These are phyloP conservation scores for Artibeus lituratus DNA, from an alignment of 2,797 vertebrate genomes.

Conservation along the genomic window DNA sequence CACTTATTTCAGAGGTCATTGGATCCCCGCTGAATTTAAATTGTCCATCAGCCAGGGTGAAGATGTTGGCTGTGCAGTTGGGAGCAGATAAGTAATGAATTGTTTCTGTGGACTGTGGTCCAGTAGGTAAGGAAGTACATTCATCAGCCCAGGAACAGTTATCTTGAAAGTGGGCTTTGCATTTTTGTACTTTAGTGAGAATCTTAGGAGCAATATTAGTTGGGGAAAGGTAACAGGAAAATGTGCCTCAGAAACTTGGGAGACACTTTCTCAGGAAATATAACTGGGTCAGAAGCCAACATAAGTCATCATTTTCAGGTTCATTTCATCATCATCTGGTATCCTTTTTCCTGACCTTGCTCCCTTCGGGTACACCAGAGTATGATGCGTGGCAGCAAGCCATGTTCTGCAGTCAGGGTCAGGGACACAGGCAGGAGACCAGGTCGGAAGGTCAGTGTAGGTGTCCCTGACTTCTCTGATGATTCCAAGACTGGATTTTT, in stretches of 20 bases:
- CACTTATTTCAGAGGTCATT: background rate
- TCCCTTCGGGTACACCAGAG: background rate
- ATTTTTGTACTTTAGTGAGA: slow-evolving; percentile 15
- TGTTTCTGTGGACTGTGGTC: background rate
- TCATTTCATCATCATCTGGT: background rate
- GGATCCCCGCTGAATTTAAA: background rate
- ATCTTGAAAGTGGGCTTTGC: background rate
- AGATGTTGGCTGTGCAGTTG: background rate
- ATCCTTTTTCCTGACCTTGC: background rate
- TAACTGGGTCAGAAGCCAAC: background rate
- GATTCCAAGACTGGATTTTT: background rate
- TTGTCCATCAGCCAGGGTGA: background rate
- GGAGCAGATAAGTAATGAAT: background rate
- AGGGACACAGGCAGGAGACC: background rate
- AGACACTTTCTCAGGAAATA: background rate
- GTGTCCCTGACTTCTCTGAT: background rate
- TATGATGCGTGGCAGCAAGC: background rate
- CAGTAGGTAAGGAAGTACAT: background rate
- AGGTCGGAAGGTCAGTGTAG: background rate
- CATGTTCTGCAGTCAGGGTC: background rate
- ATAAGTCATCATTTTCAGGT: background rate
- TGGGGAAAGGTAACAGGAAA: background rate
- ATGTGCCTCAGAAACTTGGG: background rate
- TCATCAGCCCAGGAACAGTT: background rate
- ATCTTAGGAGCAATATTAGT: background rate